Evolutionary conservation across 2,888 invertebrate genomes (phyloP).

Genomic region (Apamea sordens): DNA sequence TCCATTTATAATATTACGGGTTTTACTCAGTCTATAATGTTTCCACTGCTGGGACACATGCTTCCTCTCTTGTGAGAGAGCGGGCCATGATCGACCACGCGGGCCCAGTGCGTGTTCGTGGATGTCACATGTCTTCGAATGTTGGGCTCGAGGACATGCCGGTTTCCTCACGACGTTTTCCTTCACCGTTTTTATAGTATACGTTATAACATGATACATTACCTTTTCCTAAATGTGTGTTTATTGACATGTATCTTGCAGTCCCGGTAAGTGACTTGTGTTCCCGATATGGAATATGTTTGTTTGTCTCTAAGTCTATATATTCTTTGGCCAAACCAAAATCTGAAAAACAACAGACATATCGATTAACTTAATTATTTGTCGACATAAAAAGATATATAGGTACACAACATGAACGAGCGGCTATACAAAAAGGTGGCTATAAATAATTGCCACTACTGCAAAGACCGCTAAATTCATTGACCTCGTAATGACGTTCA

Average conservation of each 20-base stretch:
- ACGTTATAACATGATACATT: slow-evolving; percentile 59
- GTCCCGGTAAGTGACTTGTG: slow-evolving; percentile 99
- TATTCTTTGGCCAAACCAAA: slow-evolving; percentile 99
- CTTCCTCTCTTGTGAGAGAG: background rate
- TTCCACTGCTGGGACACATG: background rate
- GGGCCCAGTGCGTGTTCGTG: background rate
- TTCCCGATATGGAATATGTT: slow-evolving; percentile 99
- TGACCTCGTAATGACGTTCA: slow-evolving; percentile 59
- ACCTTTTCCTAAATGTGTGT: slow-evolving; percentile 99
- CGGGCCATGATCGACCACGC: background rate
- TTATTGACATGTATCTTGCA: slow-evolving; percentile 99
- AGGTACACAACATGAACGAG: slow-evolving; percentile 30
- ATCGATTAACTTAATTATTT: slow-evolving; percentile 51
- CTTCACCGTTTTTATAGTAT: background rate
- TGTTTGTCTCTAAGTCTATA: slow-evolving; percentile 99
- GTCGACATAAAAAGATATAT: slow-evolving; percentile 29
- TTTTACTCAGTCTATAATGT: slow-evolving; percentile 3
- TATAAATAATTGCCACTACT: slow-evolving; percentile 51
- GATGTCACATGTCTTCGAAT: background rate
- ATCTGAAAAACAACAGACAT: slow-evolving; percentile 91
- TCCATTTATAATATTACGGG: slow-evolving; percentile 27
- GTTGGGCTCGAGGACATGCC: background rate
- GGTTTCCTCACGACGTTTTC: background rate
- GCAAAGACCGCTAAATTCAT: slow-evolving; percentile 61
- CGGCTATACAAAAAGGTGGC: slow-evolving; percentile 37